Evolutionary conservation across 2,113 vertebrate genomes (phyloP).

Genomic region (Oryzias curvinotus): DNA sequence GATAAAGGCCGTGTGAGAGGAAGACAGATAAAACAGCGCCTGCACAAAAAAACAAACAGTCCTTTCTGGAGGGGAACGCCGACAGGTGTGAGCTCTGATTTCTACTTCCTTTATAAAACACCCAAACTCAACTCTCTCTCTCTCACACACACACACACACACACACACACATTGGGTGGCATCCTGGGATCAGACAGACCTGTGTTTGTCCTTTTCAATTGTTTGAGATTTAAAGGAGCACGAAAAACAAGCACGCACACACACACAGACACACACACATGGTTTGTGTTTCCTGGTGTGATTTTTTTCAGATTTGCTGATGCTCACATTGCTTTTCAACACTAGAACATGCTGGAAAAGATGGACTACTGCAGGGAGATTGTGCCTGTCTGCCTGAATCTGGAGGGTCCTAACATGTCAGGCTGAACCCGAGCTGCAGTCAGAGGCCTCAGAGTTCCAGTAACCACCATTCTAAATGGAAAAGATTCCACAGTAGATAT

Average conservation of each 20-base stretch:
- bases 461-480: too few relatives aligned
- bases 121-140: slow-evolving; percentile 2
- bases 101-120: slow-evolving; percentile 30
- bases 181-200: slow-evolving; percentile 20
- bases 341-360: not conserved
- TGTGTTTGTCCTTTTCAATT: slow-evolving; percentile 37
- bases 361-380: too few relatives aligned
- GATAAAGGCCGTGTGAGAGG: slow-evolving; percentile 30
- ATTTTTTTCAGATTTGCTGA: not conserved
- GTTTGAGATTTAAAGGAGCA: slow-evolving; percentile 44
- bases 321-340: not conserved
- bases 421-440: too few relatives aligned
- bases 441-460: too few relatives aligned
- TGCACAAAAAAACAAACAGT: slow-evolving; percentile 40
- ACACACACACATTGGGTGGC: slow-evolving; percentile 7
- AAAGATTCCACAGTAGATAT: too few relatives aligned
- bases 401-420: too few relatives aligned
- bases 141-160: not conserved
- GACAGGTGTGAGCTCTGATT: slow-evolving; percentile 46
- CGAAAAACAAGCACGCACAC: not conserved
- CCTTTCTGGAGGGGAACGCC: slow-evolving; percentile 10
- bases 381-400: too few relatives aligned
- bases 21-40: slow-evolving; percentile 23
- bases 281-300: too few relatives aligned
- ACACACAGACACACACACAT: not conserved